These are phyloP conservation scores for Meloidogyne hapla DNA, from an alignment of 1,140 invertebrate genomes.

Conservation along the genomic window DNA sequence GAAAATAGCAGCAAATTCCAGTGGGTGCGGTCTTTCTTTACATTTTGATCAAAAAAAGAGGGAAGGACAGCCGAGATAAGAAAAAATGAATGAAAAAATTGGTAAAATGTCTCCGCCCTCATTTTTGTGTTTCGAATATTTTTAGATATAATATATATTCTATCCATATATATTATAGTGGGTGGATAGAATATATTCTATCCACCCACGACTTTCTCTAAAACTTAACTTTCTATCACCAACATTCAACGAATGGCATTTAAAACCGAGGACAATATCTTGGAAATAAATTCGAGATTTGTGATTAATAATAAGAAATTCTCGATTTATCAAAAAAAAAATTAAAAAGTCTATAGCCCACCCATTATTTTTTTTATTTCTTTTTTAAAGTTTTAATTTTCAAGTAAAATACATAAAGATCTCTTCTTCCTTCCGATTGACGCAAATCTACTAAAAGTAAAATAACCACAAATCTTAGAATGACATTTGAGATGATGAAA, in stretches of 20 bases:
- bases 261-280: no score
- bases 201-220: no score
- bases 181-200: no score
- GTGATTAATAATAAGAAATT: no score
- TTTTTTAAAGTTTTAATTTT: not conserved
- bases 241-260: no score
- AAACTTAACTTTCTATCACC: no score
- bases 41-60: not conserved
- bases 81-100: not conserved
- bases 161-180: no score
- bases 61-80: not conserved
- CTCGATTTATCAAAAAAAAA: no score
- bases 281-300: no score
- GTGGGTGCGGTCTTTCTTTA: not conserved
- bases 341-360: no score
- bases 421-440: not conserved
- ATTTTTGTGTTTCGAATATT: not conserved
- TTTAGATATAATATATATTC: no score
- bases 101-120: not conserved
- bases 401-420: not conserved
- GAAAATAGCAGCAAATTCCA: not conserved
- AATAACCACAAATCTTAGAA: not conserved
- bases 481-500: not conserved
- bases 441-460: not conserved
- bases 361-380: no score